Conservation (phyloP, 1,140 invertebrate genomes). For the Samia ricini region DNA sequence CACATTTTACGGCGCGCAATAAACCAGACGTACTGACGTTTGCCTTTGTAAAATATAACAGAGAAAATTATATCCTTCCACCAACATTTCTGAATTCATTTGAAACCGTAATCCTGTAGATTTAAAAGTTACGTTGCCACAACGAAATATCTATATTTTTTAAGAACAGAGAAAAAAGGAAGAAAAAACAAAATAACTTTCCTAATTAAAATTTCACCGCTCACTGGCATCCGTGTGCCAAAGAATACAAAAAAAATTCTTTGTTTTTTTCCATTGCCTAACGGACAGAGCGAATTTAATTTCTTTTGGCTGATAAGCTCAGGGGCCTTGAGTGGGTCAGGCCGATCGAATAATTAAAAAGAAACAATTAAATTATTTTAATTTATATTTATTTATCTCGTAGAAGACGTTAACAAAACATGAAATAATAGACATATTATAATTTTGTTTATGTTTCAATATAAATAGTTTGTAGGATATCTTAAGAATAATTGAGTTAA, state of each 20-base stretch:
- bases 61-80: constrained; percentile 21
- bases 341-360: constrained; percentile 14
- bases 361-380: not conserved
- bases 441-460: no score
- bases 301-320: constrained; percentile 24
- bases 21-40: constrained; percentile 19
- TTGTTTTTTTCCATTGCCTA: constrained; percentile 14
- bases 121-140: not conserved
- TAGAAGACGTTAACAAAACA: no score
- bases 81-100: not conserved
- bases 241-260: constrained; percentile 26
- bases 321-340: not conserved
- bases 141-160: not conserved
- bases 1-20: constrained; percentile 4
- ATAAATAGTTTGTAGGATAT: no score
- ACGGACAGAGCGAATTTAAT: constrained; percentile 21
- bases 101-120: not conserved
- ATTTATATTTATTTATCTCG: no score
- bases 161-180: constrained; percentile 9
- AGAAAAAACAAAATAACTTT: constrained; percentile 34
- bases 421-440: no score
- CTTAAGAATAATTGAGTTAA: no score
- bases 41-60: constrained; percentile 25
- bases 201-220: constrained; percentile 39
- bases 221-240: constrained; percentile 26